Evolutionary conservation across 2,888 invertebrate genomes (phyloP).

Genomic region (Autographa gamma): DNA sequence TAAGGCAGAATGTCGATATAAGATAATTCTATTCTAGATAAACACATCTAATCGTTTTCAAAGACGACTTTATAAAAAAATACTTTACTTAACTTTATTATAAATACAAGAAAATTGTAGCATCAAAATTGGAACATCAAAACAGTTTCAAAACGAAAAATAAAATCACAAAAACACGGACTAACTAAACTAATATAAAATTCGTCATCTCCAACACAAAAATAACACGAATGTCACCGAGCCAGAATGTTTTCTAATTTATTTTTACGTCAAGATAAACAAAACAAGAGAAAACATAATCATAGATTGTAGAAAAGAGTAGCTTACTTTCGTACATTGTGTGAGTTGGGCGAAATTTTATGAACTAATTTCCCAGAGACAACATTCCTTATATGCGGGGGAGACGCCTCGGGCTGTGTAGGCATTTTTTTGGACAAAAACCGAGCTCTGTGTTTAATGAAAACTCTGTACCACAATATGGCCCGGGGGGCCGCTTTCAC

Average conservation of each 20-base stretch:
- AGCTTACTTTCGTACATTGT: slow-evolving; percentile 64
- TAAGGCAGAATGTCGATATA: slow-evolving; percentile 8
- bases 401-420: slow-evolving; percentile 79
- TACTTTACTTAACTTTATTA: too few relatives aligned
- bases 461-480: slow-evolving; percentile 85
- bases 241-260: slow-evolving; percentile 48
- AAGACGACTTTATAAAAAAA: too few relatives aligned
- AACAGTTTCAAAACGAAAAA: slow-evolving; percentile 35
- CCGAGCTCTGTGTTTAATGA: slow-evolving; percentile 85
- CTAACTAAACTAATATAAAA: slow-evolving; percentile 32
- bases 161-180: slow-evolving; percentile 25
- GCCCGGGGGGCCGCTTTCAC: slow-evolving; percentile 83
- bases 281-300: slow-evolving; percentile 60
- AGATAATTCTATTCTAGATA: too few relatives aligned
- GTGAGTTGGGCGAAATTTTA: slow-evolving; percentile 78
- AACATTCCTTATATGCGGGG: slow-evolving; percentile 83
- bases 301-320: slow-evolving; percentile 64
- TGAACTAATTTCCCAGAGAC: slow-evolving; percentile 86
- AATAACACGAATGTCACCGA: slow-evolving; percentile 37
- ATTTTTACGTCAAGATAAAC: slow-evolving; percentile 48
- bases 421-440: slow-evolving; percentile 83
- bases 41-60: too few relatives aligned
- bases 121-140: slow-evolving; percentile 1
- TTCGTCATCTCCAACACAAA: slow-evolving; percentile 37
- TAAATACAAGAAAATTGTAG: too few relatives aligned